Evolutionary conservation across 2,888 invertebrate genomes (phyloP), one percentile per base, ranked within the genome.

Genomic region (Corbicula japonica): DNA sequence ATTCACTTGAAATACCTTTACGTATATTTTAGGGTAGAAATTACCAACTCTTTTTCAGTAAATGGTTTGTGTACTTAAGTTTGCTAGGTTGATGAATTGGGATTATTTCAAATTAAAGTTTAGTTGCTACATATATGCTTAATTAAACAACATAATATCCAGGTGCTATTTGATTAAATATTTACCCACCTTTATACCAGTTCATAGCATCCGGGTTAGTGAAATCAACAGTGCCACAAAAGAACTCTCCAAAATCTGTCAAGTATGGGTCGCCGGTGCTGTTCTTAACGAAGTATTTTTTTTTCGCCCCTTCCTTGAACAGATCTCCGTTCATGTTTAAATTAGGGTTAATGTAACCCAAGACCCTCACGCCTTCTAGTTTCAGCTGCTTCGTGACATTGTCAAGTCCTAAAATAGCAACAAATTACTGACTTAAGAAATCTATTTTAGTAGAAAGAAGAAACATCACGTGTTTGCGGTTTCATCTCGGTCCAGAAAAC

Each of bases 271-370:
- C 68, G 2, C 86, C 86, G 0, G 78, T 66, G 1, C 61, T 65
- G 71, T 90, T 88, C 82, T 87, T 89, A 6, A 92, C 83, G 23
- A 92, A 82, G 73, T 87, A 91, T 0, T 85, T 86, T 0, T 78
- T 65, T 12, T 60, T 48, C 0, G 88, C 86, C 0, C 87, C 91
- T 32, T 77, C 80, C 50, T 86, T 78, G 68, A 86, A 92, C 15
- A 91, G 65, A 5, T 78, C 73, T 0, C 92, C 92, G 3, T 86
- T 73, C 6, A 46, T 68, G 72, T 89, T 89, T 5, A 92, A 79
- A 66, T 91, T 87, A 1, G 91, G 91, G 72, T 91, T 92, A 48
- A 91, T 89, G 78, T 92, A 92, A 32, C 79, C 89, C 26, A 91
- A 71, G 1, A 92, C 86, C 15, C 88, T 83, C 0, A 90, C 84